These are phyloP conservation scores for Peromyscus attwateri DNA, from an alignment of 2,797 vertebrate genomes.

Conservation along the genomic window DNA sequence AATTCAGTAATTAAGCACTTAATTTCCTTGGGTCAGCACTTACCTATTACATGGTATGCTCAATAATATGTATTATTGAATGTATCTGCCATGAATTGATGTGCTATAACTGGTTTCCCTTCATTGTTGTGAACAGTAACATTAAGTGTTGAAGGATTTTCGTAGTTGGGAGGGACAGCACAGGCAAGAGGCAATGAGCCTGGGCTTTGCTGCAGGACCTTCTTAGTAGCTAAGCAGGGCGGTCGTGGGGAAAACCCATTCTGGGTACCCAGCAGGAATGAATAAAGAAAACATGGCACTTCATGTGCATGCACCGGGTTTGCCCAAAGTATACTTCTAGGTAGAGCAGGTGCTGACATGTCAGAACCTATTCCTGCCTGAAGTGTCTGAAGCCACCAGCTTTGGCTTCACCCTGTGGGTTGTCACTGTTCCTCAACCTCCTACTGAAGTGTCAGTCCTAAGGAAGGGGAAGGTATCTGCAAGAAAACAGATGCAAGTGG, in stretches of 20 bases:
- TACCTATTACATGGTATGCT: background rate
- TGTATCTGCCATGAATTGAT: too few relatives aligned
- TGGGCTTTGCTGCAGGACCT: background rate
- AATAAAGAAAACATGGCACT: background rate
- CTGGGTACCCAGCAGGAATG: background rate
- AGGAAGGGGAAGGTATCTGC: background rate
- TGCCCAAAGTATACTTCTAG: background rate
- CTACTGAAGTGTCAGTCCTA: background rate
- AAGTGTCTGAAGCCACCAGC: background rate
- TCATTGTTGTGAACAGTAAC: background rate
- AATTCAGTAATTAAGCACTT: background rate
- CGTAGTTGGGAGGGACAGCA: background rate
- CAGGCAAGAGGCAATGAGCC: background rate
- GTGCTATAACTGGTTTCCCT: background rate
- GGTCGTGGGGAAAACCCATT: too few relatives aligned
- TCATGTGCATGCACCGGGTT: rapidly evolving
- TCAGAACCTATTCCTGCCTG: background rate
- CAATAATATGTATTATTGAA: too few relatives aligned
- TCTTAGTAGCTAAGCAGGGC: background rate
- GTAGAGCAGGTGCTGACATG: background rate
- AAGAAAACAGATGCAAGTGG: too few relatives aligned
- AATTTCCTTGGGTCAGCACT: background rate
- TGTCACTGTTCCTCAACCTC: background rate
- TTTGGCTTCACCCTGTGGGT: too few relatives aligned
- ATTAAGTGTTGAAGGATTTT: background rate